These are phyloP conservation scores for Ichneumon xanthorius DNA, from an alignment of 2,888 invertebrate genomes.

Conservation along the genomic window DNA sequence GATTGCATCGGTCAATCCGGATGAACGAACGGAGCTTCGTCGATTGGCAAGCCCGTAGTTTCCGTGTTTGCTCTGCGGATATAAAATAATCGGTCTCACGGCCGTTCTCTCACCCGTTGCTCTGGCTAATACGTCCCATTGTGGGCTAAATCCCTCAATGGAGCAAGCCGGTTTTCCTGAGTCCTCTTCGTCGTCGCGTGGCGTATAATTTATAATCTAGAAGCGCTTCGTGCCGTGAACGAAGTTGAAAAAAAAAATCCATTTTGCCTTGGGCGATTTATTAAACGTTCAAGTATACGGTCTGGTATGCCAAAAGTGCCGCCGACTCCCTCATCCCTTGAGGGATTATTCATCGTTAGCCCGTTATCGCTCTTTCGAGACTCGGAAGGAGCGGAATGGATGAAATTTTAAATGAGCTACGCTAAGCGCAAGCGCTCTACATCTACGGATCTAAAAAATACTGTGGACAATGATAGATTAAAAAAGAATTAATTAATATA, in stretches of 20 bases:
- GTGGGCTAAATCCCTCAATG: slow-evolving; percentile 32
- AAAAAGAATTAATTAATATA: no score
- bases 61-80: slow-evolving; percentile 66
- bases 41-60: slow-evolving; percentile 24
- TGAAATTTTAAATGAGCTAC: slow-evolving; percentile 32
- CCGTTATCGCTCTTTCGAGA: slow-evolving; percentile 10
- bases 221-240: slow-evolving; percentile 1
- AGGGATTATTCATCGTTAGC: slow-evolving; percentile 38
- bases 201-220: slow-evolving; percentile 27
- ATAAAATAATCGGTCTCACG: slow-evolving; percentile 66
- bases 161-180: not conserved
- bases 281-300: slow-evolving; percentile 32
- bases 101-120: slow-evolving; percentile 1
- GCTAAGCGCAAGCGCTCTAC: not conserved
- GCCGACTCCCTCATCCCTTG: slow-evolving; percentile 1
- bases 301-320: slow-evolving; percentile 15
- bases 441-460: not conserved
- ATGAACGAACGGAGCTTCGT: slow-evolving; percentile 61
- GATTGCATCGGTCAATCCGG: slow-evolving; percentile 56
- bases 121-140: slow-evolving; percentile 43
- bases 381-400: not conserved
- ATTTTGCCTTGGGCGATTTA: slow-evolving; percentile 41
- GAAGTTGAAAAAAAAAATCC: slow-evolving; percentile 26
- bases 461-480: not conserved
- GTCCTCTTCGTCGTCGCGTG: slow-evolving; percentile 15